Evolutionary conservation across 2,888 invertebrate genomes (phyloP), one percentile per base, ranked within the genome.

Genomic region (Amphipoea oculea): DNA sequence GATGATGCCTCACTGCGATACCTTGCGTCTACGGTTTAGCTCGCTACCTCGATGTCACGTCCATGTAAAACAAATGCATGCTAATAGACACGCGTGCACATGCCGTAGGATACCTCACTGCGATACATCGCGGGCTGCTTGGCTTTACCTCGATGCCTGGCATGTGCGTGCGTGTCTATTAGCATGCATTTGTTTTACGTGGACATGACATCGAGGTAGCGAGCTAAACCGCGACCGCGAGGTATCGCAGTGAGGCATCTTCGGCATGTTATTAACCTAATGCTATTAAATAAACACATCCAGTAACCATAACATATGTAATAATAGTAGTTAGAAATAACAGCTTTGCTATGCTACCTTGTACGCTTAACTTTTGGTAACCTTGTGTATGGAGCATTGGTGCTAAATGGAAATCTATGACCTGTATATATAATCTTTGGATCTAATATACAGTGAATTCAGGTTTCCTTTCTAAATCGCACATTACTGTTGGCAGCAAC

Each of bases 301-400:
- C 29, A 76, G n/a, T 63, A 70, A 51, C 36, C 23, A 67, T 72
- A 12, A 51, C 23, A 48, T 73, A n/a, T 40, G 29, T 66, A 29
- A 29, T 72, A 72, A 74, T 81, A 48, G 9, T 85, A 72, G 57
- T 65, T 83, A 67, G 29, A 69, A 70, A 73, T 60, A n/a, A n/a
- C 11, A 62, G 83, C 83, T 86, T 83, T 77, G 57, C 60, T 67
- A 74, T 76, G 51, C 63, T 76, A 67, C 51, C 42, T 45, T 84
- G 73, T 73, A 86, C 40, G 45, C 63, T 84, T 86, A 76, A 40
- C 36, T 76, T 82, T 86, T 76, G n/a, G 60, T 71, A 74, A 68
- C 17, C 40, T 60, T 54, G n/a, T 67, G 23, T 66, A 51, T 70
- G 69, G 78, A 76, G 77, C 71, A 51, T 62, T 86, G 54, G 67